phyloP scores from a whole-genome alignment of 2,797 vertebrate genomes.

The Helicolenus hilgendorfi region DNA sequence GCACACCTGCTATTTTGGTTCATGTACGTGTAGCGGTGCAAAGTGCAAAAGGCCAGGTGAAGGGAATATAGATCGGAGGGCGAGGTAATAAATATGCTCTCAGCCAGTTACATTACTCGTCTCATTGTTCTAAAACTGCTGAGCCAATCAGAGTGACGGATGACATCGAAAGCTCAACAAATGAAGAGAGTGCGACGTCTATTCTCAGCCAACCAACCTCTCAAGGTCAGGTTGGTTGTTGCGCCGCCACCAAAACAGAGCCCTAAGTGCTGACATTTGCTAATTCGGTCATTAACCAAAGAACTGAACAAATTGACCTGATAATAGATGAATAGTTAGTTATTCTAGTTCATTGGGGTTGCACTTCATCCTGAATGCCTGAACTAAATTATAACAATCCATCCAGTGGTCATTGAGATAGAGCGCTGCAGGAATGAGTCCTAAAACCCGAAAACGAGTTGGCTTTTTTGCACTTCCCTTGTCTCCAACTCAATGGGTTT shows the following conservation, averaged over 20 bases:
- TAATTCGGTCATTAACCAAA: too few relatives aligned
- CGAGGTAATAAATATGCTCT: not conserved
- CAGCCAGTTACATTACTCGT: not conserved
- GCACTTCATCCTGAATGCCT: not conserved
- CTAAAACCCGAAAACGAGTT: not conserved
- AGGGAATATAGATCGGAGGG: not conserved
- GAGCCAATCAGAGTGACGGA: not conserved
- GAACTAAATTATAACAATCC: not conserved
- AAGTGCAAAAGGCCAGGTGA: not conserved
- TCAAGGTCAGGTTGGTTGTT: not conserved
- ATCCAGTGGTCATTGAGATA: not conserved
- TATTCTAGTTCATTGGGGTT: not conserved
- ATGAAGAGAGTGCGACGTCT: not conserved
- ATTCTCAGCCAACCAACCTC: not conserved
- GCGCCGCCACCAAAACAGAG: not conserved
- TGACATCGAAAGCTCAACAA: not conserved
- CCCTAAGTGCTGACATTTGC: not conserved
- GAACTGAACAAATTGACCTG: not conserved
- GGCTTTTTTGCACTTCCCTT: not conserved
- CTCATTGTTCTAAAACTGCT: not conserved
- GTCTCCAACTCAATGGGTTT: not conserved
- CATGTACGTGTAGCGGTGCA: not conserved
- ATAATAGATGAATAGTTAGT: not conserved
- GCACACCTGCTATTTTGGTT: not conserved
- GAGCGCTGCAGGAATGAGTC: not conserved